Conservation (phyloP, 1,140 invertebrate species). For the Rhynchophorus ferrugineus region DNA sequence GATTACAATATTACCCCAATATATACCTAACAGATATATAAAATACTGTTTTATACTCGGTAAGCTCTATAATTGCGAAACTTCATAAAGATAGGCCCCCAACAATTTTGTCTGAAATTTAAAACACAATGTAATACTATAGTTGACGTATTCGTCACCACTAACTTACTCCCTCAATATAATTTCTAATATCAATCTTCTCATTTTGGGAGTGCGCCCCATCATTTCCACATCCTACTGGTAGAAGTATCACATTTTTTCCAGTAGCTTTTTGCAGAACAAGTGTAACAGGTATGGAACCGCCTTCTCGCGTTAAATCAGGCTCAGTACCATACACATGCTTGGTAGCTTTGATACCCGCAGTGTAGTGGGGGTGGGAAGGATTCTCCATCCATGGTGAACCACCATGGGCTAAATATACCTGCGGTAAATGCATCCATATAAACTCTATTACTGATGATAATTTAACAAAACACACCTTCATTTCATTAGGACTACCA, state of each 20-base stretch:
- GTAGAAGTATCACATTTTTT: conserved; percentile 88
- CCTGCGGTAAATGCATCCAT: conserved; percentile 34
- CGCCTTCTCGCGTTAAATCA: conserved; percentile 93
- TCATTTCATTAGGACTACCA: conserved; percentile 80
- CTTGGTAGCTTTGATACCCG: conserved; percentile 78
- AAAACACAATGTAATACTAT: conserved; percentile 6
- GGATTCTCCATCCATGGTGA: conserved; percentile 89
- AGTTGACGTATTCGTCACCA: no score
- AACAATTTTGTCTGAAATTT: conserved; percentile 74
- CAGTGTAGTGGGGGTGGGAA: conserved; percentile 84
- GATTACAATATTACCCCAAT: no score
- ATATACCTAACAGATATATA: no score
- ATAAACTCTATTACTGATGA: neutral
- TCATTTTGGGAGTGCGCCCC: conserved; percentile 98
- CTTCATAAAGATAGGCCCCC: conserved; percentile 77
- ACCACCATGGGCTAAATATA: conserved; percentile 66
- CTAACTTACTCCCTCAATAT: conserved; percentile 87
- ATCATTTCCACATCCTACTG: conserved; percentile 88
- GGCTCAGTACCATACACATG: conserved; percentile 88
- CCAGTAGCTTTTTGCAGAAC: conserved; percentile 84
- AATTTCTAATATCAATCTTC: conserved; percentile 87
- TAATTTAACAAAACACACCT: conserved; percentile 45
- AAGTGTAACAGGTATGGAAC: conserved; percentile 80
- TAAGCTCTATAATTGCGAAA: conserved; percentile 54
- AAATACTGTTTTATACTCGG: no score